phyloP scores from a whole-genome alignment of 2,888 invertebrate species.

The Diarsia rubi region DNA sequence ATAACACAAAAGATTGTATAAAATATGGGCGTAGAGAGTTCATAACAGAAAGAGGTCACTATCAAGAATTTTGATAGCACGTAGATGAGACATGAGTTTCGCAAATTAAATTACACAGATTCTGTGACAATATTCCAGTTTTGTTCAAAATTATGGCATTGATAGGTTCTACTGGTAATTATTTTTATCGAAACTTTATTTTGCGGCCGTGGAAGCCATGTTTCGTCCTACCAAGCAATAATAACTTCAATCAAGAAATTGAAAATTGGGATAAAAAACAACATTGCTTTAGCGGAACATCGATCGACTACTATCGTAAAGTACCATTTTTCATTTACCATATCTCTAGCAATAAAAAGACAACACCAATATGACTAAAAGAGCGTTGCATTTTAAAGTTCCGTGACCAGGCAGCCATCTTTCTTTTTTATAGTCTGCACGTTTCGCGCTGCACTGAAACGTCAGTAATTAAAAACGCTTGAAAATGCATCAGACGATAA shows the following conservation, averaged over 20 bases:
- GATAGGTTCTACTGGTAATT: neutral
- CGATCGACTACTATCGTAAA: neutral
- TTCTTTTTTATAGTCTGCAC: constrained; percentile 53
- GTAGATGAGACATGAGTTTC: neutral
- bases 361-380: constrained; percentile 20
- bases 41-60: constrained; percentile 10
- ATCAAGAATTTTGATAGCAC: neutral
- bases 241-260: neutral
- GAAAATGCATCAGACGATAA: constrained; percentile 37
- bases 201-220: neutral
- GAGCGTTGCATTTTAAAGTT: constrained; percentile 40
- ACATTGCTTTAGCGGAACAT: neutral
- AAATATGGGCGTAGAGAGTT: constrained; percentile 3
- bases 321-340: constrained; percentile 16
- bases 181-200: neutral
- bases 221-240: neutral
- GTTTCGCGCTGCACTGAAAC: constrained; percentile 20
- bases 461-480: constrained; percentile 11
- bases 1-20: constrained; percentile 18
- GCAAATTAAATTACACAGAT: neutral
- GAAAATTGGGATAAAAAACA: neutral
- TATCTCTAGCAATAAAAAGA: constrained; percentile 34
- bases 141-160: neutral
- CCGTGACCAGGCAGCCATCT: constrained; percentile 32
- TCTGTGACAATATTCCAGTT: neutral